Evolutionary conservation across 2,888 invertebrate genomes (phyloP).

Genomic region (Andrena marginata): DNA sequence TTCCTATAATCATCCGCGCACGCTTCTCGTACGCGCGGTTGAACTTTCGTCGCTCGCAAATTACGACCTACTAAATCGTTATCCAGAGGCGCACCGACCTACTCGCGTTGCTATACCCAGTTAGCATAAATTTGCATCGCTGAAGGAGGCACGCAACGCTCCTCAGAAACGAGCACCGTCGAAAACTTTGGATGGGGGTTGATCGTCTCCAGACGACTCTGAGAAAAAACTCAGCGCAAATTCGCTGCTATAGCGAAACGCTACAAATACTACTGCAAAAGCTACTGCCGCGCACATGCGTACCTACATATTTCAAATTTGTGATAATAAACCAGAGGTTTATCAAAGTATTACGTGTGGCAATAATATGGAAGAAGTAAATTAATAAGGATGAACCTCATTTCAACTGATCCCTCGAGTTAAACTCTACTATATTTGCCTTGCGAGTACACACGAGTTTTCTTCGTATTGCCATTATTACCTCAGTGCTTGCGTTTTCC

Average conservation of each 20-base stretch:
- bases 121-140: constrained; percentile 71
- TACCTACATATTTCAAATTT: not conserved
- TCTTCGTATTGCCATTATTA: not conserved
- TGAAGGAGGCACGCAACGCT: constrained; percentile 47
- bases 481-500: not conserved
- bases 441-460: not conserved
- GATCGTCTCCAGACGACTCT: constrained; percentile 27
- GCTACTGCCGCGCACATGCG: not conserved
- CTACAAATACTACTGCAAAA: not conserved
- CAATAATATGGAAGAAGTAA: constrained; percentile 4
- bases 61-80: constrained; percentile 65
- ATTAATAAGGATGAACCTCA: constrained; percentile 30
- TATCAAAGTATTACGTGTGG: not conserved
- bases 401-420: constrained; percentile 20
- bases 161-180: constrained; percentile 41
- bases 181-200: constrained; percentile 41
- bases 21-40: constrained; percentile 16
- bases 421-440: not conserved
- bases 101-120: constrained; percentile 52
- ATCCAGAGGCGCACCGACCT: constrained; percentile 39
- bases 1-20: constrained; percentile 43
- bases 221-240: constrained; percentile 25
- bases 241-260: not conserved
- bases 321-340: not conserved
- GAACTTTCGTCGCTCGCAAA: constrained; percentile 59